Percentiles rank a stretch among this genome's conserved stretches.
Conservation (phyloP, 2,888 invertebrate species). For the Gasteruption jaculator region DNA sequence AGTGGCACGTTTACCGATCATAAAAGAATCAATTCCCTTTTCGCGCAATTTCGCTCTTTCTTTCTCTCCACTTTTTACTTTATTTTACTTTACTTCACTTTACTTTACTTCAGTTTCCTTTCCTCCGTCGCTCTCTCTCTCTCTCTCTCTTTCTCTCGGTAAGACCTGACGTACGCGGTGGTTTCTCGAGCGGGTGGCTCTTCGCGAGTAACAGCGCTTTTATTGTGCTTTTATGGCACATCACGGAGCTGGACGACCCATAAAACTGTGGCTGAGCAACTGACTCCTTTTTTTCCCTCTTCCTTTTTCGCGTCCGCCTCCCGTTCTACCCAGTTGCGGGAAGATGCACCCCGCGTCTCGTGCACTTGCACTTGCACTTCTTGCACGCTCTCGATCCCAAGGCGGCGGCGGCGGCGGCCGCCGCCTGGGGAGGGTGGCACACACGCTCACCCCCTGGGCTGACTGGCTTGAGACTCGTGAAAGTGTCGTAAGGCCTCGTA, state of each 20-base stretch:
- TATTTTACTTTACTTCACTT: constrained; percentile 12
- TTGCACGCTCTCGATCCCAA: too few species aligned
- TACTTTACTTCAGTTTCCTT: constrained; percentile 9
- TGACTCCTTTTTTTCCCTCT: constrained; percentile 21
- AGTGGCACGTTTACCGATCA: constrained; percentile 38
- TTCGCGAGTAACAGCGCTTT: constrained; percentile 45
- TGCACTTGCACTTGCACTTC: too few species aligned
- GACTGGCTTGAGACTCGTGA: too few species aligned
- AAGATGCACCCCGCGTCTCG: constrained; percentile 24
- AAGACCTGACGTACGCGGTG: constrained; percentile 34
- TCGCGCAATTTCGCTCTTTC: constrained; percentile 21
- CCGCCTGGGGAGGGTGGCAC: too few species aligned
- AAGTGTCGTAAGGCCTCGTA: too few species aligned
- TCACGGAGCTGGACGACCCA: constrained; percentile 50
- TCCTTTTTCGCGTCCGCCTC: not conserved
- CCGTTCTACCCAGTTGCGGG: constrained; percentile 13
- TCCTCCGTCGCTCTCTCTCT: constrained; percentile 16
- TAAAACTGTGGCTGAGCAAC: constrained; percentile 41
- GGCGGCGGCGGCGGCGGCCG: too few species aligned
- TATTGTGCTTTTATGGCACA: constrained; percentile 50
- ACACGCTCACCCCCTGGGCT: too few species aligned
- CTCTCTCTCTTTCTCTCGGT: constrained; percentile 17
- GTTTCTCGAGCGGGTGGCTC: constrained; percentile 36
- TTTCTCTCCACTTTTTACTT: constrained; percentile 5
- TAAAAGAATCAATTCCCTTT: constrained; percentile 49